phyloP scores from a whole-genome alignment of 2,888 invertebrate genomes.

The Tanypteryx hageni region DNA sequence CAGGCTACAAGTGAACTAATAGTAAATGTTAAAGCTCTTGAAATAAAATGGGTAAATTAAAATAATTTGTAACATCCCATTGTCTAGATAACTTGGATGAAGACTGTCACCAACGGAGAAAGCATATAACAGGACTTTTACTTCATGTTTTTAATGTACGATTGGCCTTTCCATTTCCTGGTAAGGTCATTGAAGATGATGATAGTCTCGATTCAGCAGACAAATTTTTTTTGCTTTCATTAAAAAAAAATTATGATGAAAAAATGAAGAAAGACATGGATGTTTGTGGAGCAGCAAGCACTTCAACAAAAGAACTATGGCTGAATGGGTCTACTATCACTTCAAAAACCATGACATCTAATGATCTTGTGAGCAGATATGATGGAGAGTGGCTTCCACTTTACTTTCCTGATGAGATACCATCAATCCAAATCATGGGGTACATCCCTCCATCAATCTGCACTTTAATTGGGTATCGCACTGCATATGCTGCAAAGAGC shows the following conservation, averaged over 20 bases:
- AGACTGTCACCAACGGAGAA: not conserved
- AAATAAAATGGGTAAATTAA: not conserved
- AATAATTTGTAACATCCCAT: not conserved
- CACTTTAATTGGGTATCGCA: slow-evolving; percentile 16
- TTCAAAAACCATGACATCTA: not conserved
- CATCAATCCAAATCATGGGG: not conserved
- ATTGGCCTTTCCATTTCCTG: not conserved
- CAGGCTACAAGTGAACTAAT: no score
- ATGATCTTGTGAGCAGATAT: not conserved
- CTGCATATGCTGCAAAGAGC: not conserved
- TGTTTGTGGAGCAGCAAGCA: not conserved
- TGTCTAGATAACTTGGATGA: slow-evolving; percentile 29
- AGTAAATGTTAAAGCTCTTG: no score
- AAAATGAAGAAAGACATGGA: not conserved
- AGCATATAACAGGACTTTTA: not conserved
- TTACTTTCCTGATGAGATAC: not conserved
- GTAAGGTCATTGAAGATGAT: not conserved
- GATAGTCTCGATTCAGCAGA: slow-evolving; percentile 7
- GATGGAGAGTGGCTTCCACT: not conserved
- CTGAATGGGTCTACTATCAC: not conserved
- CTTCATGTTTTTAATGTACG: not conserved
- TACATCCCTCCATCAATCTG: slow-evolving; percentile 30
- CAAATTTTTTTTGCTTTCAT: not conserved
- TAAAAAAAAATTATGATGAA: not conserved
- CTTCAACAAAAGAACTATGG: no score